Percentiles rank a stretch among this genome's conserved stretches.
phyloP scores from a whole-genome alignment of 1,140 invertebrate species.

The Berghia stephanieae region DNA sequence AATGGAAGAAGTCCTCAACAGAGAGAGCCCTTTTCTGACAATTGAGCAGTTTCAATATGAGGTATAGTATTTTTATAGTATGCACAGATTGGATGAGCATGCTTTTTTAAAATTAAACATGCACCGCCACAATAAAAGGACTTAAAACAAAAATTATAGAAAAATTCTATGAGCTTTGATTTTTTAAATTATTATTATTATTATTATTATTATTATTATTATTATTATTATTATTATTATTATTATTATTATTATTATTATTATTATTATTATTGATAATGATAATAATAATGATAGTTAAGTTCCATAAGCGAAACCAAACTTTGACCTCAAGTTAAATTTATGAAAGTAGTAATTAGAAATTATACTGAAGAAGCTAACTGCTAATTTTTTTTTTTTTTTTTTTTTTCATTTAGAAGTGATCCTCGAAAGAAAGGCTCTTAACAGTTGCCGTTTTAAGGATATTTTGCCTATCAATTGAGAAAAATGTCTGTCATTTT shows the following conservation, averaged over 20 bases:
- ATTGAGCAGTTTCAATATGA: conserved; percentile 61
- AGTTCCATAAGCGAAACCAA: too few relatives aligned
- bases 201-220: background rate
- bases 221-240: background rate
- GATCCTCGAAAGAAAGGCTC: background rate
- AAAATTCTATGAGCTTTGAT: background rate
- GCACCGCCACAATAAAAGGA: too few relatives aligned
- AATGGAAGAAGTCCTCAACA: conserved; percentile 51
- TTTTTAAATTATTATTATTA: background rate
- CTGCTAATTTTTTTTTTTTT: conserved; percentile 5
- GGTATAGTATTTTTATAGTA: too few relatives aligned
- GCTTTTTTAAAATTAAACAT: too few relatives aligned
- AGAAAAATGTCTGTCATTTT: too few relatives aligned
- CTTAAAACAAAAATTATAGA: too few relatives aligned
- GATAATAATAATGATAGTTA: background rate
- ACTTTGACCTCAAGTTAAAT: too few relatives aligned
- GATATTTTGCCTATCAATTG: too few relatives aligned
- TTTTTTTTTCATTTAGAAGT: background rate
- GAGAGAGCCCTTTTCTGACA: conserved; percentile 48
- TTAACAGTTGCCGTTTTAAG: background rate
- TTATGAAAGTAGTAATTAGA: background rate
- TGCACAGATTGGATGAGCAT: too few relatives aligned
- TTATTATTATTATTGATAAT: background rate
- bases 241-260: background rate
- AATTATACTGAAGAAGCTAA: background rate